These are phyloP conservation scores for Melikaiella ostensackeni DNA, from an alignment of 2,888 invertebrate species.

Conservation along the genomic window DNA sequence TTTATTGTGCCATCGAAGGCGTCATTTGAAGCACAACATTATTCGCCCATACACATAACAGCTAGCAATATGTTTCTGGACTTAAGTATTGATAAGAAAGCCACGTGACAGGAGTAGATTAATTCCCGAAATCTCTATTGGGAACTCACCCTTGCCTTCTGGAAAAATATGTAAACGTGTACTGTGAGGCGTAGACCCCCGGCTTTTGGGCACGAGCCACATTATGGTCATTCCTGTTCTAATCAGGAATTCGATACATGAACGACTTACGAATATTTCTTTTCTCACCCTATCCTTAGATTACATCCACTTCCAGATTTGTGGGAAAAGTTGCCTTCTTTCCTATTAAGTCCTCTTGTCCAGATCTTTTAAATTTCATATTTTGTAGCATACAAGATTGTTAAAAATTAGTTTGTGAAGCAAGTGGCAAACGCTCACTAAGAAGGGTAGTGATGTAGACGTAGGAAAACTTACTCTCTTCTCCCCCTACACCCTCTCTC, in stretches of 20 bases:
- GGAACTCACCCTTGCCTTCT: slow-evolving; percentile 18
- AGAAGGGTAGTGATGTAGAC: too few species aligned
- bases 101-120: slow-evolving; percentile 23
- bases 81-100: slow-evolving; percentile 9
- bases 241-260: slow-evolving; percentile 38
- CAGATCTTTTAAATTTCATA: not conserved
- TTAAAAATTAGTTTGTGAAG: too few species aligned
- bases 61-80: not conserved
- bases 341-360: not conserved
- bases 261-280: slow-evolving; percentile 8
- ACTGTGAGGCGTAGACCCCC: not conserved
- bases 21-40: not conserved
- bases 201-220: slow-evolving; percentile 9
- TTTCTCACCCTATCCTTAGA: not conserved
- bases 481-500: too few species aligned
- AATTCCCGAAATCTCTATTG: slow-evolving; percentile 12
- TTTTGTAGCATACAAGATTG: too few species aligned
- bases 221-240: slow-evolving; percentile 10
- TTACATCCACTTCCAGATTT: slow-evolving; percentile 28
- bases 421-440: too few species aligned
- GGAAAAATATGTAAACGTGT: slow-evolving; percentile 25
- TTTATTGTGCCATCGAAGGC: too few species aligned
- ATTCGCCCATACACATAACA: not conserved
- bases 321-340: not conserved
- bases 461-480: too few species aligned